Base-by-base conservation (phyloP, 2,113 vertebrate genomes). In the Pelobates fuscus region DNA sequence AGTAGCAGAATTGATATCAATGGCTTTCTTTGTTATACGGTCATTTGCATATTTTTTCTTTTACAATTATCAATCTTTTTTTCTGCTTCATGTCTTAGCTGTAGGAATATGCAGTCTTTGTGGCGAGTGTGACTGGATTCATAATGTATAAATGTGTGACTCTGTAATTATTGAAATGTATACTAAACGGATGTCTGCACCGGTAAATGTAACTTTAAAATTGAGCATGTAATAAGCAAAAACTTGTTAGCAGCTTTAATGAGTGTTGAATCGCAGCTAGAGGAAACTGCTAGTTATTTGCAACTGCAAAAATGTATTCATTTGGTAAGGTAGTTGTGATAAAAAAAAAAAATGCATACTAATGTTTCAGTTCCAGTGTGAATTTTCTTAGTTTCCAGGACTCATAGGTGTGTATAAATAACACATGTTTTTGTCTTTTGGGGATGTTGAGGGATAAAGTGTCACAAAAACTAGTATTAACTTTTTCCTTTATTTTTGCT, bases 181-280 rank as follows among this genome's bases (percentile, higher is more conserved):
- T 27, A 77, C 46, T 80, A 77, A 81, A 81, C 32, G 64, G 70
- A 78, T 82, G 21, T 77, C 81, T 71, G 66, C 52, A 73, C 77
- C 69, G 57, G 69, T 80, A 82, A 82, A 70, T 79, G 52, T 81
- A 82, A 83, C 71, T 80, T 41, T 69, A 80, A 65, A 81, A 79
- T 79, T 80, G 75, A 83, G 65, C 43, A 71, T 79, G 49, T 79
- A 84, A 78, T 80, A 79, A 78, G 44, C 74, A 81, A 80, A 80
- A 83, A 70, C 73, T 82, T 82, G 54, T 82, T 82, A 80, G 63
- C 74, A 84, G 55, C 49, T 82, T 79, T 81, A 63, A 79, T 82
- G 76, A 82, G 81, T 80, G 65, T 79, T 81, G 78, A 81, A 79
- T 80, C 52, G 70, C 75, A 81, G 77, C 76, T 79, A 82, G 63